These are phyloP conservation scores for Biston stratarius DNA, from an alignment of 2,888 invertebrate genomes.

Conservation along the genomic window DNA sequence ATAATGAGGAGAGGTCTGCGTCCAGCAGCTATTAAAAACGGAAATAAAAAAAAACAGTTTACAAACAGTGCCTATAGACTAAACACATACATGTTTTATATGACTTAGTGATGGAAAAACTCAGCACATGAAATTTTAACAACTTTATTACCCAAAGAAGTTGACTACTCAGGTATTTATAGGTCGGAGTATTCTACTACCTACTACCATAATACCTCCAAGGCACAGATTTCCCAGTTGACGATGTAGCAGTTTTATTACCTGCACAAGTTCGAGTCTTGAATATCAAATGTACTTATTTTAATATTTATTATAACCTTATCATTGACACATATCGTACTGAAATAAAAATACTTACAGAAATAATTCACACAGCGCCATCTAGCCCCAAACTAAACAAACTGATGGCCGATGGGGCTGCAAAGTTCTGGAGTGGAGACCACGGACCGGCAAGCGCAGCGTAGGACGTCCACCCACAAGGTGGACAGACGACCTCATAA, in stretches of 20 bases:
- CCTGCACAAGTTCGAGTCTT: constrained; percentile 7
- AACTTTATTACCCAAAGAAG: constrained; percentile 7
- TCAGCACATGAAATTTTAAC: not conserved
- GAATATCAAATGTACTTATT: constrained; percentile 1
- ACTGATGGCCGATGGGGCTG: too few relatives aligned
- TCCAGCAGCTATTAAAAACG: too few relatives aligned
- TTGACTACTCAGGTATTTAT: constrained; percentile 13
- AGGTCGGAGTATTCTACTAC: constrained; percentile 1
- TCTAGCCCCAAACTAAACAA: too few relatives aligned
- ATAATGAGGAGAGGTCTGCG: too few relatives aligned
- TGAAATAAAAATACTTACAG: not conserved
- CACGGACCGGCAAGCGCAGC: too few relatives aligned
- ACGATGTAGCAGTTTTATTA: constrained; percentile 11
- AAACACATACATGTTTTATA: not conserved
- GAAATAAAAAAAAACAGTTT: too few relatives aligned
- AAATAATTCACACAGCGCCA: too few relatives aligned
- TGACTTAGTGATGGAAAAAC: not conserved
- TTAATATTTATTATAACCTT: constrained; percentile 10
- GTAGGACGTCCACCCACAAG: too few relatives aligned
- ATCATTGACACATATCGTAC: not conserved
- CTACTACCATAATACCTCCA: too few relatives aligned
- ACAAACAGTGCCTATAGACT: too few relatives aligned
- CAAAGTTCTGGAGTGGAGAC: too few relatives aligned
- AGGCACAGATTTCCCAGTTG: constrained; percentile 16
- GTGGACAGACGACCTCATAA: too few relatives aligned